Base-by-base conservation (phyloP, 1,140 invertebrate genomes). In the Aphelenchoides fujianensis region DNA sequence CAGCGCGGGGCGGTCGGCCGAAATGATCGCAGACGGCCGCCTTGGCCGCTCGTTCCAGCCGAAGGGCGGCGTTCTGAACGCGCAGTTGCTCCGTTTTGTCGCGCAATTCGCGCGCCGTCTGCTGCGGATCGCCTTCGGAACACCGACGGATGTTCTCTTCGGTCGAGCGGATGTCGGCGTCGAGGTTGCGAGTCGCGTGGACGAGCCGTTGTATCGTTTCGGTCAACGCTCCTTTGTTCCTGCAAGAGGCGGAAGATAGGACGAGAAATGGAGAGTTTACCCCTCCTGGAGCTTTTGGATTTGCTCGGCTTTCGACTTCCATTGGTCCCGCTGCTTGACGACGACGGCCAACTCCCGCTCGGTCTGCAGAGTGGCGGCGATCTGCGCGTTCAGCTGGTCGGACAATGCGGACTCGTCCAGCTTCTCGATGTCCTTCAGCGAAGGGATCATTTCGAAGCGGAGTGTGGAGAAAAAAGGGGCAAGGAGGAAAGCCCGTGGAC, bases 251-350 rank as follows among this genome's bases (percentile, higher is more conserved):
- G 19, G 5, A 5, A 19, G 28, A 59, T 59, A 59, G 34, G 34
- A 5, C 23, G 34, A 5, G 41, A 48, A 12, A 12, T 31, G n/a
- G 0, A 30, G n/a, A 61, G n/a, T n/a, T 66, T 35, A 66, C 63
- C 36, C 36, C 53, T 30, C 36, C 32, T 37, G 16, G 37, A 66
- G 31, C 12, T 35, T 12, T 35, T 66, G 16, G 27, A 66, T 30
- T 66, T 66, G 31, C 32, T 66, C 27, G 12, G 63, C 63, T 35
- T 66, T 66, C 1, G 12, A 12, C 34, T 66, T 66, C 16, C 32
- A 2, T 3, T 36, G n/a, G 36, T 66, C 63, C 53, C 63, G 31
- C 3, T 66, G 31, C 31, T 66, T 37, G 16, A 66, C 63, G 1
- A 66, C 28, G 19, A 19, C 36, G 23, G 31, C n/a, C 63, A 66